phyloP scores from a whole-genome alignment of 2,797 vertebrate species.

The Cryptoprocta ferox region DNA sequence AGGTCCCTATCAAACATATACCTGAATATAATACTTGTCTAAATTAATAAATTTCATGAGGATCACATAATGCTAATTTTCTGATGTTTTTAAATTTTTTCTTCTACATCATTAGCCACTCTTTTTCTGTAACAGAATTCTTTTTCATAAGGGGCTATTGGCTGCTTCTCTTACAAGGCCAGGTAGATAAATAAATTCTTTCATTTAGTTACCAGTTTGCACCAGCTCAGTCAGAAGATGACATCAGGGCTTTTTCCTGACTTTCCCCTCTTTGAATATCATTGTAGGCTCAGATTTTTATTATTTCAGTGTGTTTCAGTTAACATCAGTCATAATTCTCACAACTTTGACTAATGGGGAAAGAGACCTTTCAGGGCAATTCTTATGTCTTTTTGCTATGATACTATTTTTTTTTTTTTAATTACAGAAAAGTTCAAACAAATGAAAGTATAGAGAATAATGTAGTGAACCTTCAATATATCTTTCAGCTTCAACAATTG shows the following conservation, averaged over 20 bases:
- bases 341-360: not conserved
- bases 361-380: not conserved
- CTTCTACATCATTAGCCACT: not conserved
- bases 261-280: not conserved
- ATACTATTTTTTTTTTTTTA: not conserved
- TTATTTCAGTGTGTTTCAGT: not conserved
- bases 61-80: not conserved
- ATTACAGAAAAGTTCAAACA: slow-evolving; percentile 9
- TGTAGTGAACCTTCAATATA: not conserved
- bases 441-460: not conserved
- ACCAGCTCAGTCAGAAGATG: not conserved
- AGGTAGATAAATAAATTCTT: slow-evolving; percentile 8
- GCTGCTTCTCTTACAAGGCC: not conserved
- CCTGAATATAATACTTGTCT: not conserved
- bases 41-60: slow-evolving; percentile 28
- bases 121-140: not conserved
- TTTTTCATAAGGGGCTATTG: not conserved
- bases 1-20: not conserved
- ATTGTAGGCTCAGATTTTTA: not conserved
- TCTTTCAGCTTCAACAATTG: not conserved
- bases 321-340: not conserved
- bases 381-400: slow-evolving; percentile 27
- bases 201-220: not conserved
- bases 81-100: not conserved
- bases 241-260: not conserved